Evolutionary conservation across 2,113 vertebrate species (phyloP), one percentile per base, ranked within the genome.

Genomic region (Alligator mississippiensis): DNA sequence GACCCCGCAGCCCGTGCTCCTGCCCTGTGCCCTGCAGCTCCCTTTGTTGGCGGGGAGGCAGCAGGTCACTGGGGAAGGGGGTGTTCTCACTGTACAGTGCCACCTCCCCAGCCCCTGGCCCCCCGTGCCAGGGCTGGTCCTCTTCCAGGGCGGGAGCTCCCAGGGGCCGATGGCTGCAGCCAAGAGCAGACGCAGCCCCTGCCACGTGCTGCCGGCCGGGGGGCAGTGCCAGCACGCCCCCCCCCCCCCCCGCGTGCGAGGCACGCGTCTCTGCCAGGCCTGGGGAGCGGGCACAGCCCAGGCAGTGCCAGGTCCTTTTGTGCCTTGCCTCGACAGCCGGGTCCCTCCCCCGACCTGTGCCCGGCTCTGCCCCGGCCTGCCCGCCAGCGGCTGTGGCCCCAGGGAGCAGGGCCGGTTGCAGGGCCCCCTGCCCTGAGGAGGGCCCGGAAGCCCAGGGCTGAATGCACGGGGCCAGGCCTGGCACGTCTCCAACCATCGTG

Each of bases 1-100:
- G 38, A 28, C 34, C 58, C 11, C 25, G 30, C 16, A 1, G 30
- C 2, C 4, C 1, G 1, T 1, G 27, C 18, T 17, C 64, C 30
- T 75, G 62, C 81, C 5, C 81, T 22, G 79, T 27, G 1, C 11
- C 27, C 38, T 59, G 47, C 74, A 9, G 47, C 62, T 38, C 66
- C 22, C 75, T 14, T n/a, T 6, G 24, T 30, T 3, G 10, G 75
- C 7, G 75, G 38, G 5, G 58, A 79, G 47, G 6, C n/a, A 30
- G 16, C 2, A n/a, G 54, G 18, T 4, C 11, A 14, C 3, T 12
- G 80, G 58, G 22, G 63, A 2, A 34, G 25, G 84, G 59, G n/a
- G 10, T 34, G 28, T 30, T 25, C 27, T 59, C 58, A 19, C 38
- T 3, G 75, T 16, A 27, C 38, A 11, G 1, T 77, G 2, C 30